These are phyloP conservation scores for Agrotis clavis DNA, from an alignment of 2,888 invertebrate genomes.

Conservation along the genomic window DNA sequence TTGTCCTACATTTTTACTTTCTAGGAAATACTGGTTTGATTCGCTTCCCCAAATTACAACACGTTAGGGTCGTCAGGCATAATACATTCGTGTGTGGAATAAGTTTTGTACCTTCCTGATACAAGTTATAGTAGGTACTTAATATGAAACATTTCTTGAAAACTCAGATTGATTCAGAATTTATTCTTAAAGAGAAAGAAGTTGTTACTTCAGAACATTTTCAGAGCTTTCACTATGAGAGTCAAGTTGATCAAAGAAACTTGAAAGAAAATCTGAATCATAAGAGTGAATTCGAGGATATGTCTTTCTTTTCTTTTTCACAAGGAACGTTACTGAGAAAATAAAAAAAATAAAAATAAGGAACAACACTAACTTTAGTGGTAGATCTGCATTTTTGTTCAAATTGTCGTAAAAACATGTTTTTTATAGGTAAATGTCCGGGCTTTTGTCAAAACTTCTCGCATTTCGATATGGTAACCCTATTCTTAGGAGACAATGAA, in stretches of 20 bases:
- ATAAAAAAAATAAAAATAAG: not conserved
- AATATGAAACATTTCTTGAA: not conserved
- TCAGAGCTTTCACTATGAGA: not conserved
- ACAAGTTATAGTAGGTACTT: not conserved
- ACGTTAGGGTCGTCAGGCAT: not conserved
- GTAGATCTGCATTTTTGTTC: too few relatives aligned
- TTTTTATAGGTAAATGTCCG: not conserved
- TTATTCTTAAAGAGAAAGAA: not conserved
- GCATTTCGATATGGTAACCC: not conserved
- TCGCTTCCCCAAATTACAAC: not conserved
- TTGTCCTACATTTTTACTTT: slow-evolving; percentile 9
- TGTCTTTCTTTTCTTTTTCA: not conserved
- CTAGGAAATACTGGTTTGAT: slow-evolving; percentile 7
- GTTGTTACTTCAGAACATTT: too few relatives aligned
- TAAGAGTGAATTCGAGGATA: not conserved
- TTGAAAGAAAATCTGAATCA: not conserved
- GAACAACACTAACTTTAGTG: too few relatives aligned
- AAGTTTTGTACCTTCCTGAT: not conserved
- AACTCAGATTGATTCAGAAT: not conserved
- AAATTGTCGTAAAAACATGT: too few relatives aligned
- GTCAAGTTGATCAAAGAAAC: slow-evolving; percentile 4
- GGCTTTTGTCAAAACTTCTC: not conserved
- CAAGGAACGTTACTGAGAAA: not conserved
- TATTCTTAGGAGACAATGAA: not conserved
- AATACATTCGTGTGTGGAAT: not conserved